Percentiles rank a stretch among this genome's conserved stretches.
Evolutionary conservation across 2,797 vertebrate genomes (phyloP).

Genomic region (Buphagus erythrorhynchus): DNA sequence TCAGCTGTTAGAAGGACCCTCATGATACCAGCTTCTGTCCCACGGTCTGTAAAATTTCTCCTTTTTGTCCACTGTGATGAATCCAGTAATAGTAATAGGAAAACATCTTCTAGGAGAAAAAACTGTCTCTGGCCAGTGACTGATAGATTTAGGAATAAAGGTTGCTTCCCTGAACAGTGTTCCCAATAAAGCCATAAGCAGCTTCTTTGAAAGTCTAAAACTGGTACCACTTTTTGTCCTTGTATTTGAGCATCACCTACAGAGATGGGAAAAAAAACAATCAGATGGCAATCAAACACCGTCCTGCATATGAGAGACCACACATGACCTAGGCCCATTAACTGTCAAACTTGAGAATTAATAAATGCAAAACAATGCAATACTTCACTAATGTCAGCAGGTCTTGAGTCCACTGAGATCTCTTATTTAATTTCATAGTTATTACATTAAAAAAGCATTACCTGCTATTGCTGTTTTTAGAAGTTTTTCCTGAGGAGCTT

Average conservation of each 20-base stretch:
- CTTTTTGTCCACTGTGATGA: conserved; percentile 30
- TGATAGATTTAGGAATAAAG: conserved; percentile 67
- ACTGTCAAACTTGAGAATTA: neutral
- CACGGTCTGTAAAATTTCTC: conserved; percentile 18
- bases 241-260: conserved; percentile 98
- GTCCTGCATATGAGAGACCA: neutral
- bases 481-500: neutral
- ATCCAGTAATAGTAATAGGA: conserved; percentile 59
- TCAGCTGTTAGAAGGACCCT: conserved; percentile 30
- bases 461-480: neutral
- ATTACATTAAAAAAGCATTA: neutral
- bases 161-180: conserved; percentile 69
- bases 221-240: conserved; percentile 99
- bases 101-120: conserved; percentile 72
- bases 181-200: conserved; percentile 52
- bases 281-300: neutral
- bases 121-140: conserved; percentile 64
- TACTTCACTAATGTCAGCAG: neutral
- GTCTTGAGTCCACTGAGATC: neutral
- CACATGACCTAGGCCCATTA: neutral
- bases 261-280: conserved; percentile 46
- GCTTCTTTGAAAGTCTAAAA: conserved; percentile 82
- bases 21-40: conserved; percentile 22
- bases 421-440: neutral
- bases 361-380: neutral